Evolutionary conservation across 2,797 vertebrate genomes (phyloP).

Genomic region (Myotis pilosus): DNA sequence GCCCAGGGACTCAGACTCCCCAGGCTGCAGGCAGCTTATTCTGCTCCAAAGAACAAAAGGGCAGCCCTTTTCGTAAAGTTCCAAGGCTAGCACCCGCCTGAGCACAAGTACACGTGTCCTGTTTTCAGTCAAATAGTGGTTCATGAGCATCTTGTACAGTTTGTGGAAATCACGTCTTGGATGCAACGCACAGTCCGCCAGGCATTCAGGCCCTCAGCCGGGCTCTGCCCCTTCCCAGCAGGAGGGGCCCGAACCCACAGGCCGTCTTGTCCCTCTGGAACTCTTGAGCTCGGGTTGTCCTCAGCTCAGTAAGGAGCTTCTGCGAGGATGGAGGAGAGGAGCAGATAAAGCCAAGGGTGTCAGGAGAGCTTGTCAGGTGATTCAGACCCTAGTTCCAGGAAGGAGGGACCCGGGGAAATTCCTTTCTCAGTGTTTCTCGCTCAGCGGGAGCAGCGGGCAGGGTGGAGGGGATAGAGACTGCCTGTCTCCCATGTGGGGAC

Average conservation of each 20-base stretch:
- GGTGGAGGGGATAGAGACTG: constrained; percentile 4
- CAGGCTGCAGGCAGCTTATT: neutral
- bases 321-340: neutral
- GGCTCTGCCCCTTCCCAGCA: neutral
- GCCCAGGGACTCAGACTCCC: neutral
- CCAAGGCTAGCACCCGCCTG: neutral
- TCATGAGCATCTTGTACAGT: neutral
- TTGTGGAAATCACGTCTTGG: neutral
- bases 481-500: constrained; percentile 52
- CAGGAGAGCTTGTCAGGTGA: constrained; percentile 34
- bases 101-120: neutral
- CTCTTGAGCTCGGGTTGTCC: neutral
- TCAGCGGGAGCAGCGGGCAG: constrained; percentile 50
- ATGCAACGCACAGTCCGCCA: neutral
- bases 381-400: constrained; percentile 54
- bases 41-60: neutral
- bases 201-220: neutral
- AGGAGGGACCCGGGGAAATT: constrained; percentile 63
- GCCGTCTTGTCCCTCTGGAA: constrained; percentile 15
- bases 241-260: accelerated
- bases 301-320: constrained; percentile 25
- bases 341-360: constrained; percentile 43
- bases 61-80: neutral
- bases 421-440: neutral
- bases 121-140: neutral